Evolutionary conservation across 2,888 invertebrate genomes (phyloP), one percentile per base, ranked within the genome.

Genomic region (Andrena marginata): DNA sequence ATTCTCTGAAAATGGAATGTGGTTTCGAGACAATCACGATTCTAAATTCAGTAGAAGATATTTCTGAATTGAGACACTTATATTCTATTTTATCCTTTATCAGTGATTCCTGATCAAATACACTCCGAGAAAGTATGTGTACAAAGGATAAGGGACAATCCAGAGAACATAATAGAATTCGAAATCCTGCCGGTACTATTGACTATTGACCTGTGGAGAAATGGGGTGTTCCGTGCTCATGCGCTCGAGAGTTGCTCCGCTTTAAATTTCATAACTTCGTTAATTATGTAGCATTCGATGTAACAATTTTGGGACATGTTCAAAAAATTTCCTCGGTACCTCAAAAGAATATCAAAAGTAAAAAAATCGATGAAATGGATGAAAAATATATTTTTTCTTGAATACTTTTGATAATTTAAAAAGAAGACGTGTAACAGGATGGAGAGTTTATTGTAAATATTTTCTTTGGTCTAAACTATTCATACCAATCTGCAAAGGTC

Each of bases 31-130:
- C 20, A 56, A 56, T 26, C 8, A 3, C 26, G 56, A 56, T 56
- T 56, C 20, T 10, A 23, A 10, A 56, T 56, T 56, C 56, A 16
- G 42, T 26, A 5, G 23, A 10, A 56, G 56, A 48, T 33, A 51
- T 23, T 51, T 48, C 68, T 20, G 2, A 51, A 48, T 16, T 51
- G 20, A n/a, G 68, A 68, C 68, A 29, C 54, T 54, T 63, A 63
- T 35, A 56, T 56, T 56, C 56, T 10, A 56, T 56, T 56, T 23
- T 23, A 56, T 10, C 56, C 26, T 56, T 54, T 56, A 56, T 56
- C 56, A 23, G 23, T 26, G 23, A 56, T 26, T 26, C 56, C 23
- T 26, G 56, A 26, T 56, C 56, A 56, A 23, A 56, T 26, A 26
- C 26, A 23, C 23, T 56, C 26, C 13, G 23, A 56, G 67, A 67